A percentile compares a stretch with the other conserved stretches of the same genome.
phyloP scores from a whole-genome alignment of 2,113 vertebrate genomes.

The Myotis davidii region DNA sequence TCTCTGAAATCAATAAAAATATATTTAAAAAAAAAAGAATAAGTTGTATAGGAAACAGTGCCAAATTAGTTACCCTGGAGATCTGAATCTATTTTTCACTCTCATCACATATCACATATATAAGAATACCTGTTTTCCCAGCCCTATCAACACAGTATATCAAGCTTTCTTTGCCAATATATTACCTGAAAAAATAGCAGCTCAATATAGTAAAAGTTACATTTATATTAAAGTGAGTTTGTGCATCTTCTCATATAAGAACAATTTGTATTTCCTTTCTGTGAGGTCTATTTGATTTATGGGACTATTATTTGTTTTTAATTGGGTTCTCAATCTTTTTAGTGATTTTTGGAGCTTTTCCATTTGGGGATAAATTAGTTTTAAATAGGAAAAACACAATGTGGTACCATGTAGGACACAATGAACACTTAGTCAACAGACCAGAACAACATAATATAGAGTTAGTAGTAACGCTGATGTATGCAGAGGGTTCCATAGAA shows the following conservation, averaged over 20 bases:
- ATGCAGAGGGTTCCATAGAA: not conserved
- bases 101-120: not conserved
- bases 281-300: not conserved
- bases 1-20: not conserved
- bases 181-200: not conserved
- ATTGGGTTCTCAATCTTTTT: not conserved
- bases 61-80: not conserved
- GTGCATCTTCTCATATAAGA: not conserved
- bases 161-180: not conserved
- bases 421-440: not conserved
- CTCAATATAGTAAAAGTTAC: not conserved
- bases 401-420: not conserved
- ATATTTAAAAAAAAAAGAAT: not conserved
- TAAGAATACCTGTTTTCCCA: not conserved
- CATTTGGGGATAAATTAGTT: not conserved
- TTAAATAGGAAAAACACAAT: conserved; percentile 43
- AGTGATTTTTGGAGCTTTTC: not conserved
- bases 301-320: not conserved
- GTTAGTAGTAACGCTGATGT: not conserved
- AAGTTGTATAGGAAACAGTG: not conserved
- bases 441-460: not conserved
- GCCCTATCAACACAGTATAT: not conserved
- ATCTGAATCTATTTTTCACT: not conserved
- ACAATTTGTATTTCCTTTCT: not conserved
- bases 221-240: not conserved